These are phyloP conservation scores for Ctenicera cuprea DNA, from an alignment of 2,888 invertebrate species.

Conservation along the genomic window DNA sequence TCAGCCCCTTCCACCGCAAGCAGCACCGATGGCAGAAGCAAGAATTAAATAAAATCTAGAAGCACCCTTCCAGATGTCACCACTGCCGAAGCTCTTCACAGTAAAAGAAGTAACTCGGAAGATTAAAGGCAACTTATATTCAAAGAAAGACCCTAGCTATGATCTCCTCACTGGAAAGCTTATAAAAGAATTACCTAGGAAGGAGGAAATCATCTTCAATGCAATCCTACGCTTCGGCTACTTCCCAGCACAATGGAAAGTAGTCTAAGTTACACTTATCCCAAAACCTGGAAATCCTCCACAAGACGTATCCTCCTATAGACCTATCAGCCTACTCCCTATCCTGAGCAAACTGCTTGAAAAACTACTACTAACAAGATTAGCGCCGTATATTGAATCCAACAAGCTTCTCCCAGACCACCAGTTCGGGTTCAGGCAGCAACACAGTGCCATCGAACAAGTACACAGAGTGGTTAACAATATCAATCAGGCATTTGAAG, in stretches of 20 bases:
- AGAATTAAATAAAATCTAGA: slow-evolving; percentile 21
- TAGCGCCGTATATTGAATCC: not conserved
- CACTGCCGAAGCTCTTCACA: slow-evolving; percentile 11
- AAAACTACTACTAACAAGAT: slow-evolving; percentile 2
- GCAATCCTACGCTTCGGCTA: not conserved
- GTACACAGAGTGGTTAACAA: slow-evolving; percentile 11
- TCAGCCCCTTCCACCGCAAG: slow-evolving; percentile 21
- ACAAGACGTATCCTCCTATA: not conserved
- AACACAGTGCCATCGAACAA: slow-evolving; percentile 19
- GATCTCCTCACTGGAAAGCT: slow-evolving; percentile 15
- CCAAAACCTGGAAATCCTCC: no score
- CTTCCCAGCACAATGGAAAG: not conserved
- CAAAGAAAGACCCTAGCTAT: slow-evolving; percentile 11
- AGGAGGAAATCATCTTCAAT: slow-evolving; percentile 10
- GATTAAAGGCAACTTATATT: slow-evolving; percentile 17
- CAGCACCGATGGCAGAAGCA: slow-evolving; percentile 8
- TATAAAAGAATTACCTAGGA: slow-evolving; percentile 21
- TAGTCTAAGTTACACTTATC: not conserved
- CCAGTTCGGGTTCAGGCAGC: not conserved
- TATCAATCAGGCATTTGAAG: slow-evolving; percentile 5
- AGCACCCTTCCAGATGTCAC: slow-evolving; percentile 27
- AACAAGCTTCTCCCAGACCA: not conserved
- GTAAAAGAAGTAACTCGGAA: not conserved
- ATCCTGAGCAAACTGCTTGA: not conserved
- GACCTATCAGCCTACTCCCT: no score